Conservation (phyloP, 2,888 invertebrate genomes). For the Aphodius granarius region DNA sequence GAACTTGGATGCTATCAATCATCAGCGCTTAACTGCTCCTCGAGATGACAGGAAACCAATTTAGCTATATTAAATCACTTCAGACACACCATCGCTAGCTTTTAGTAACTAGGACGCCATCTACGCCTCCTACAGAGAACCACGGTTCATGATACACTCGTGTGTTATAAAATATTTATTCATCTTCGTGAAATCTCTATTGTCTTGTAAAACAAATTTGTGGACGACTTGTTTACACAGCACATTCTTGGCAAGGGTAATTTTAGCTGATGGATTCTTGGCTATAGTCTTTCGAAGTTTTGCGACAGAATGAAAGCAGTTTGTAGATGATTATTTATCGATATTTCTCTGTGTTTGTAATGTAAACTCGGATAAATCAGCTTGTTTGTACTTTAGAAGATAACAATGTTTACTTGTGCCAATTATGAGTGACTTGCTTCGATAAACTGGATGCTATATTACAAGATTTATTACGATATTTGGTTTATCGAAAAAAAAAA, state of each 20-base stretch:
- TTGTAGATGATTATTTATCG: not conserved
- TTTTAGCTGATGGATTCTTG: not conserved
- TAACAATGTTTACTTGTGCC: not conserved
- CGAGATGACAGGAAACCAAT: slow-evolving; percentile 14
- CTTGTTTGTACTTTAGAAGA: not conserved
- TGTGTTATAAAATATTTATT: not conserved
- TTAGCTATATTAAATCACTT: slow-evolving; percentile 15
- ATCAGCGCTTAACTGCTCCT: slow-evolving; percentile 10
- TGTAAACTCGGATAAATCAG: not conserved
- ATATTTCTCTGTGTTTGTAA: too few relatives aligned
- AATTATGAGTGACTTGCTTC: not conserved
- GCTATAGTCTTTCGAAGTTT: not conserved
- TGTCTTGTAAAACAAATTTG: not conserved
- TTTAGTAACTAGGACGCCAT: slow-evolving; percentile 4
- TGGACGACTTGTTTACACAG: not conserved
- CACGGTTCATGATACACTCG: not conserved
- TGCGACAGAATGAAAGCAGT: not conserved
- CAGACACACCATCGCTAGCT: not conserved
- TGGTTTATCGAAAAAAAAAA: too few relatives aligned
- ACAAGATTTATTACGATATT: too few relatives aligned
- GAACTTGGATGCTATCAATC: slow-evolving; percentile 11
- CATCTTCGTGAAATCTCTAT: not conserved
- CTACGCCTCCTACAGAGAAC: not conserved
- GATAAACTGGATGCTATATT: not conserved
- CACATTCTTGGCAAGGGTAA: not conserved